phyloP scores from a whole-genome alignment of 2,888 invertebrate species.

The Xestia rhomboidea region DNA sequence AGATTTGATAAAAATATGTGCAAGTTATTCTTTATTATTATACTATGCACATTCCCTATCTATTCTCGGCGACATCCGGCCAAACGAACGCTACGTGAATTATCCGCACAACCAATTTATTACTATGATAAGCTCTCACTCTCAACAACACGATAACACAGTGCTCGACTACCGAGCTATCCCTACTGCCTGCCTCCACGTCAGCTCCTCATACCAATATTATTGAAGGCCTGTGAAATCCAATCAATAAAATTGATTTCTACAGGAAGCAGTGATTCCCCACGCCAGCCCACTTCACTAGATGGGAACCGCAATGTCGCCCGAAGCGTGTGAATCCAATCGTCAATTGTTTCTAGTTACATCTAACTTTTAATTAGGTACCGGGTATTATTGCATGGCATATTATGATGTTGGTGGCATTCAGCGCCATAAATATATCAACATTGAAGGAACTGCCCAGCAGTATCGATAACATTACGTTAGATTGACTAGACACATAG shows the following conservation, averaged over 20 bases:
- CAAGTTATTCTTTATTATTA: conserved; percentile 52
- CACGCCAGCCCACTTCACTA: conserved; percentile 24
- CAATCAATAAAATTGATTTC: conserved; percentile 65
- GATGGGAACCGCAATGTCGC: conserved; percentile 59
- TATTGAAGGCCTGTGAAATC: conserved; percentile 59
- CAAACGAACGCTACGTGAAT: conserved; percentile 54
- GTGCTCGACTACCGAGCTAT: conserved; percentile 7
- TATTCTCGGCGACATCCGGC: conserved; percentile 63
- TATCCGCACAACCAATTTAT: conserved; percentile 68
- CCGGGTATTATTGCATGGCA: conserved; percentile 61
- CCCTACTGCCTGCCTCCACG: conserved; percentile 30
- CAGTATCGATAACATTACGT: conserved; percentile 43
- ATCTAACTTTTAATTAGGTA: conserved; percentile 58
- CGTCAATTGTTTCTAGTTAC: conserved; percentile 51
- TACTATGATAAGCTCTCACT: conserved; percentile 66
- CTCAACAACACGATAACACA: conserved; percentile 43
- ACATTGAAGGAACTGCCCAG: conserved; percentile 50
- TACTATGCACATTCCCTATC: conserved; percentile 59
- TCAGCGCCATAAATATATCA: conserved; percentile 58
- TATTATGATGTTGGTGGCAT: conserved; percentile 53
- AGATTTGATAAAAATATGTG: conserved; percentile 59
- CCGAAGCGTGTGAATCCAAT: conserved; percentile 45
- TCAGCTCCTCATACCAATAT: conserved; percentile 41
- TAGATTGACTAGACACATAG: conserved; percentile 58
- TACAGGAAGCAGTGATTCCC: conserved; percentile 49